phyloP scores from a whole-genome alignment of 2,113 vertebrate species.

The Gavia stellata region DNA sequence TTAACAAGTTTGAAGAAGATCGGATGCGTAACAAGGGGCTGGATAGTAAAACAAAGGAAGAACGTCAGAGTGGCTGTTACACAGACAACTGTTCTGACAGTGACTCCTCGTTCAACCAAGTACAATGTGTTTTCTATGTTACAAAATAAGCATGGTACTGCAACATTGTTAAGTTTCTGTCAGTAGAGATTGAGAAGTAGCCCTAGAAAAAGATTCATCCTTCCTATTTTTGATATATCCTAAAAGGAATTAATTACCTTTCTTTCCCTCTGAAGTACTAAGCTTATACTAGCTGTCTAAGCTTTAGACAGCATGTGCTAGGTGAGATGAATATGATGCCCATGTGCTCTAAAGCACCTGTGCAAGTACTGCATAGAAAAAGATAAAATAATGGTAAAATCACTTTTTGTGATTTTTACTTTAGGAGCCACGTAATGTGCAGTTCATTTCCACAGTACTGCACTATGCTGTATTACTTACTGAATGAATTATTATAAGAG shows the following conservation, averaged over 20 bases:
- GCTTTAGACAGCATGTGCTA: not conserved
- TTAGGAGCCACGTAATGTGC: not conserved
- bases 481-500: not conserved
- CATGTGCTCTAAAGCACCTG: not conserved
- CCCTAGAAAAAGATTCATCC: not conserved
- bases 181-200: not conserved
- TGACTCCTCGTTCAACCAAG: constrained; percentile 94
- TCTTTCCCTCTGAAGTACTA: not conserved
- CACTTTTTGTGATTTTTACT: not conserved
- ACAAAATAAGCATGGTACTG: not conserved
- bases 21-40: constrained; percentile 79
- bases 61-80: constrained; percentile 71
- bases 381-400: not conserved
- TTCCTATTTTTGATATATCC: not conserved
- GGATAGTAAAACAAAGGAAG: constrained; percentile 70
- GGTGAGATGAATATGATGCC: not conserved
- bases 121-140: constrained; percentile 25
- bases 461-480: not conserved
- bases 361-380: not conserved
- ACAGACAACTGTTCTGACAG: constrained; percentile 93
- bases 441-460: not conserved
- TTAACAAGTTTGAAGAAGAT: constrained; percentile 90
- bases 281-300: not conserved
- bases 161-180: not conserved
- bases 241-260: not conserved